Conservation (phyloP, 2,797 vertebrate genomes). For the Enteromius radiatus region DNA sequence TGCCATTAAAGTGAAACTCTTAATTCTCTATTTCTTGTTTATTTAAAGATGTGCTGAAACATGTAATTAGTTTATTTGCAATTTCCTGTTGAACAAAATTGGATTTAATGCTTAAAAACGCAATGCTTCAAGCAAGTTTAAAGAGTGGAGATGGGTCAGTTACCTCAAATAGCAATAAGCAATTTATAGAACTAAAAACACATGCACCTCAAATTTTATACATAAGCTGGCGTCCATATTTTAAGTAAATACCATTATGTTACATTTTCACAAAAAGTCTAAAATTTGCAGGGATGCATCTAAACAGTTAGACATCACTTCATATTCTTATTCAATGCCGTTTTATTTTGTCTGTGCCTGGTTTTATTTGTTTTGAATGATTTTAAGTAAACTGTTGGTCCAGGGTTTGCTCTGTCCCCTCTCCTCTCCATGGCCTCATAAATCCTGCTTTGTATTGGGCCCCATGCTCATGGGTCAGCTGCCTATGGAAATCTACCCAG, state of each 20-base stretch:
- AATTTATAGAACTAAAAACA: background rate
- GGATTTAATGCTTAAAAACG: background rate
- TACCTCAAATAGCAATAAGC: background rate
- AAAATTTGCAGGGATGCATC: background rate
- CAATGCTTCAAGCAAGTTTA: background rate
- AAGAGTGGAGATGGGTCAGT: background rate
- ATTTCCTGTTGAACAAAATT: background rate
- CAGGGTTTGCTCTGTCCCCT: constrained; percentile 3
- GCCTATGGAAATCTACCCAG: constrained; percentile 48
- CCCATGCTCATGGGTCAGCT: constrained; percentile 29
- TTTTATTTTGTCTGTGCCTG: background rate
- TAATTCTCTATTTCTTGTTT: background rate
- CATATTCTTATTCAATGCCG: background rate
- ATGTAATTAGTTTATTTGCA: background rate
- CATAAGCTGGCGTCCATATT: background rate
- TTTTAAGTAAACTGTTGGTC: background rate
- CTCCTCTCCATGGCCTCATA: constrained; percentile 17
- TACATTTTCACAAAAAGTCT: background rate
- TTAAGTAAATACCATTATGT: background rate
- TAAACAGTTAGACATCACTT: background rate
- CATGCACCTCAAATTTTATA: background rate
- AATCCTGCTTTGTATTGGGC: constrained; percentile 46
- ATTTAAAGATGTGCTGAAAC: background rate
- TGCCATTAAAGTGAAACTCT: background rate
- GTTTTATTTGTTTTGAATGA: background rate